phyloP scores from a whole-genome alignment of 2,113 vertebrate species.

The Patagioenas fasciata region DNA sequence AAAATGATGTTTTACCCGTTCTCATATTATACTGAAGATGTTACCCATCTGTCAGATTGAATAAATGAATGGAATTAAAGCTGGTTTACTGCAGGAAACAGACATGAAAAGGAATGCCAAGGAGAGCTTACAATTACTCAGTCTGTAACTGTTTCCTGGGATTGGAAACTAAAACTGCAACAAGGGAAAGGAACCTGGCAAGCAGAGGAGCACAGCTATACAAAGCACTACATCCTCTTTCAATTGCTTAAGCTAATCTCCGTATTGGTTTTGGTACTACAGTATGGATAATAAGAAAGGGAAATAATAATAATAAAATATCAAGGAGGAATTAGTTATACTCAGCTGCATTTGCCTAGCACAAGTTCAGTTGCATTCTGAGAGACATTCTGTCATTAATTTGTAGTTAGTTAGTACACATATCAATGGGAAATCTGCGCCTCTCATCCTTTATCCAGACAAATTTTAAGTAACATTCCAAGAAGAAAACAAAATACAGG shows the following conservation, averaged over 20 bases:
- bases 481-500: neutral
- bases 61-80: conserved; percentile 24
- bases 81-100: neutral
- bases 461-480: neutral
- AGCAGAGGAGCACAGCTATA: neutral
- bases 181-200: neutral
- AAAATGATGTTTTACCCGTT: neutral
- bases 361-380: neutral
- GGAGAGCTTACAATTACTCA: neutral
- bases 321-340: neutral
- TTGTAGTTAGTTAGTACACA: neutral
- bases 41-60: neutral
- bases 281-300: neutral
- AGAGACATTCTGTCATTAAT: neutral
- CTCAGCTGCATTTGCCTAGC: neutral
- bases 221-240: neutral
- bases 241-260: neutral
- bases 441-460: neutral
- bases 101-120: neutral
- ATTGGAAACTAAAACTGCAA: neutral
- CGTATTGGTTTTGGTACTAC: neutral
- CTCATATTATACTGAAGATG: neutral
- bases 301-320: neutral
- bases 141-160: neutral
- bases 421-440: neutral